Conservation (phyloP, 2,888 invertebrate species). For the Leptinotarsa juncta region DNA sequence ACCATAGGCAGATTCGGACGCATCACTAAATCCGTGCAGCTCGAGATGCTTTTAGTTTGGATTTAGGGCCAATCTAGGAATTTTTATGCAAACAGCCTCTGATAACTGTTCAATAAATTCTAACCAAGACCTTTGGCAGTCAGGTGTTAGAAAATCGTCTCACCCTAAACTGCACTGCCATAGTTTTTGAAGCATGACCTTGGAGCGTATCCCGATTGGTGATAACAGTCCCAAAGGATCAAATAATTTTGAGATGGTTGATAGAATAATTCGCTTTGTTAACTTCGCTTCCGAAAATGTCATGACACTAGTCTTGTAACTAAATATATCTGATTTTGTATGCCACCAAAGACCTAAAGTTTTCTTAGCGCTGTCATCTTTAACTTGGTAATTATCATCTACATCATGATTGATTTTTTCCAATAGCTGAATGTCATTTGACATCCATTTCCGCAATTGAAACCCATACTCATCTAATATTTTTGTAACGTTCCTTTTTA, state of each 20-base stretch:
- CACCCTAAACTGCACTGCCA: slow-evolving; percentile 19
- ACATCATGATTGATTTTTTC: background rate
- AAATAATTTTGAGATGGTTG: slow-evolving; percentile 16
- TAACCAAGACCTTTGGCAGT: background rate
- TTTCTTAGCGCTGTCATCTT: background rate
- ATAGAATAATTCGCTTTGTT: slow-evolving; percentile 15
- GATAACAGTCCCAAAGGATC: slow-evolving; percentile 14
- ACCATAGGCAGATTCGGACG: slow-evolving; percentile 4
- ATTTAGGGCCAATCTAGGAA: background rate
- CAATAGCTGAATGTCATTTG: background rate
- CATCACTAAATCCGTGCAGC: background rate
- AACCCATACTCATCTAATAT: slow-evolving; percentile 8
- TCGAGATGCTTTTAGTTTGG: background rate
- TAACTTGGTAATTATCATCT: background rate
- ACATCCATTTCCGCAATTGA: background rate
- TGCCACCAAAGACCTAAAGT: slow-evolving; percentile 20
- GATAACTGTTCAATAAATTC: background rate
- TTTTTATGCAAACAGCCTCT: background rate
- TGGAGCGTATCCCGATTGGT: slow-evolving; percentile 6
- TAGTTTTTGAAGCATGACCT: slow-evolving; percentile 22
- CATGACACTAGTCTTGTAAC: background rate
- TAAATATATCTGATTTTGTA: background rate
- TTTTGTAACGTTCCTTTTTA: background rate
- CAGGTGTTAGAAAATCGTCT: background rate
- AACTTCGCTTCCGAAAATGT: background rate